phyloP scores from a whole-genome alignment of 1,140 invertebrate genomes.

The Drosophila equinoxialis region DNA sequence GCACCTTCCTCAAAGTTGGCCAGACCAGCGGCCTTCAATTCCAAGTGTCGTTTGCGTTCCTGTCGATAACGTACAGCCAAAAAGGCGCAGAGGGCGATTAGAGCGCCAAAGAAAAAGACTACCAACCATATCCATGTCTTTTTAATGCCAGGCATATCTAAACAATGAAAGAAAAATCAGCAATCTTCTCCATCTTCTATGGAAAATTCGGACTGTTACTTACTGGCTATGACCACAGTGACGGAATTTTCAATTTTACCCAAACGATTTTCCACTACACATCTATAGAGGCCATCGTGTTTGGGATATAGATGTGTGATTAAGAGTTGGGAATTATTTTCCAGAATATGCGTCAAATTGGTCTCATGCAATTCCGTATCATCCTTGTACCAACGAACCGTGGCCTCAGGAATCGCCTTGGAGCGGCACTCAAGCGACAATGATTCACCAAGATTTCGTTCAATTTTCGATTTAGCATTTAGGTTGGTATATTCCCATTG shows the following conservation, averaged over 20 bases:
- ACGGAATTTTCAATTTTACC: slow-evolving; percentile 66
- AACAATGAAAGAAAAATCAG: background rate
- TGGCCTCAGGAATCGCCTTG: slow-evolving; percentile 83
- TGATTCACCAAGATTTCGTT: slow-evolving; percentile 77
- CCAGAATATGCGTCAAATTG: slow-evolving; percentile 83
- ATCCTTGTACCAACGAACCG: slow-evolving; percentile 83
- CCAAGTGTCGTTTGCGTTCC: slow-evolving; percentile 76
- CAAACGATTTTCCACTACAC: slow-evolving; percentile 80
- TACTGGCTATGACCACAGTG: slow-evolving; percentile 77
- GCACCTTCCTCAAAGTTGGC: slow-evolving; percentile 91
- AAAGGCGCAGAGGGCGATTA: slow-evolving; percentile 85
- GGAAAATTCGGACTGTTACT: slow-evolving; percentile 21
- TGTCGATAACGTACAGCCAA: slow-evolving; percentile 77
- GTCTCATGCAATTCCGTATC: slow-evolving; percentile 51
- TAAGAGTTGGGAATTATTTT: slow-evolving; percentile 72
- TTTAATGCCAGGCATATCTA: slow-evolving; percentile 65
- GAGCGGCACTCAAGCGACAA: slow-evolving; percentile 80
- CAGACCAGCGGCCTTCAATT: slow-evolving; percentile 87
- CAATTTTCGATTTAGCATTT: slow-evolving; percentile 59
- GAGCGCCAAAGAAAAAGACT: slow-evolving; percentile 82
- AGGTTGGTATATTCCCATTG: slow-evolving; percentile 72
- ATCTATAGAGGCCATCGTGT: slow-evolving; percentile 83
- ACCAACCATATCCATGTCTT: slow-evolving; percentile 77
- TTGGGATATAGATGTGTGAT: slow-evolving; percentile 74
- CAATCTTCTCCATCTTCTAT: background rate